phyloP scores from a whole-genome alignment of 2,113 vertebrate species.

The Platysteira castanea region DNA sequence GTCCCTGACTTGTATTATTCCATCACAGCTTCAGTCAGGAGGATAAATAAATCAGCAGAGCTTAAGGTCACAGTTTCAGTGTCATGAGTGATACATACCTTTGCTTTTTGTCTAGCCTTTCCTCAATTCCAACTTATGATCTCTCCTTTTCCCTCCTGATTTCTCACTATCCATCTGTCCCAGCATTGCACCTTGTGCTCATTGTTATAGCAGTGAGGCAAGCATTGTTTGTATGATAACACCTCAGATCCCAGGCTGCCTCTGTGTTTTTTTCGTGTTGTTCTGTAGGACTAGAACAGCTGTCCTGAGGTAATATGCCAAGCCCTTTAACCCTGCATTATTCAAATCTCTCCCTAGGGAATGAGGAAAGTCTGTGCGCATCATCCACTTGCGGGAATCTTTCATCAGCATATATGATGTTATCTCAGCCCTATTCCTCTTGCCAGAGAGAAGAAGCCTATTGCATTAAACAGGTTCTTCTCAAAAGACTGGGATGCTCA shows the following conservation, averaged over 20 bases:
- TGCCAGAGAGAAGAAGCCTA: background rate
- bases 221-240: background rate
- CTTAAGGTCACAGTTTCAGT: background rate
- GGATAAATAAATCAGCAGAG: background rate
- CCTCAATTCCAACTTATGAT: background rate
- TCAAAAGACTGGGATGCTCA: background rate
- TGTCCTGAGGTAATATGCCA: conserved; percentile 41
- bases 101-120: background rate
- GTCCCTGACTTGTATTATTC: background rate
- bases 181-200: background rate
- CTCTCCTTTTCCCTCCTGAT: background rate
- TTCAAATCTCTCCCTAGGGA: conserved; percentile 2
- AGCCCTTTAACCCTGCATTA: conserved; percentile 20
- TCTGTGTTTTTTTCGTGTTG: background rate
- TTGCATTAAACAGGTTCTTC: background rate
- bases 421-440: background rate
- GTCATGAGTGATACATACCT: accelerated
- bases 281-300: conserved; percentile 23
- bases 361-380: background rate
- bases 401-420: background rate
- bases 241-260: background rate
- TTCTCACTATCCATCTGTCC: conserved; percentile 2
- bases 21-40: background rate
- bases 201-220: background rate
- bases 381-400: background rate